Evolutionary conservation across 2,113 vertebrate genomes (phyloP), one percentile per base, ranked within the genome.

Genomic region (Larimichthys crocea): DNA sequence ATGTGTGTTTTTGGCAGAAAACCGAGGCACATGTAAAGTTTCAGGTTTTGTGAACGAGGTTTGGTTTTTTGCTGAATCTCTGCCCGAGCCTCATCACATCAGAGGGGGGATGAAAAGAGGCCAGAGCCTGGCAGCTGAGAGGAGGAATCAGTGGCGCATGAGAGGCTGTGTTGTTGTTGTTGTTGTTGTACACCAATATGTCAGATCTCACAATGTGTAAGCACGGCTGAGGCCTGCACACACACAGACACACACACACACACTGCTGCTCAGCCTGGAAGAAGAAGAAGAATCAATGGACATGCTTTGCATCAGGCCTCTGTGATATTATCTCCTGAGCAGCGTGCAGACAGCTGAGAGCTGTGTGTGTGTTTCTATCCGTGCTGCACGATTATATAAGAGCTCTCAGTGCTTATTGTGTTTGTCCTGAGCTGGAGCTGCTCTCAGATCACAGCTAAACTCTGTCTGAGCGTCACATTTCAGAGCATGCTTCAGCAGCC

Each of bases 331-430:
- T 0, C 24, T 31, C 46, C 46, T 26, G 62, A 29, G n/a, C 40
- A 55, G 70, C 56, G 16, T 49, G 31, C 7, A 84, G 40, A 31
- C 44, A 6, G 31, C 3, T 35, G 35, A 9, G 3, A 53, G 52
- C 63, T 77, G 52, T 53, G 86, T 35, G 31, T 35, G 31, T 35
- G 35, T 35, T 72, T 76, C 20, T 40, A 44, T 82, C 31, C 76
- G 84, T 71, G 74, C 76, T 80, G 48, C 60, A 60, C 29, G 86
- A 49, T 92, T 92, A 91, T 61, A 77, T 92, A 92, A 92, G 87
- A 78, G 72, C 80, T 65, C 8, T 80, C 68, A 6, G 55, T 53
- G 76, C 70, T 85, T 57, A 59, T 83, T 90, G 80, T 79, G 66
- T 66, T 80, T 44, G 46, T 70, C 22, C 84, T 84, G 26, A 65